A percentile compares a stretch with the other conserved stretches of the same genome.
phyloP scores from a whole-genome alignment of 2,888 invertebrate genomes.

The Epinotia bilunana region DNA sequence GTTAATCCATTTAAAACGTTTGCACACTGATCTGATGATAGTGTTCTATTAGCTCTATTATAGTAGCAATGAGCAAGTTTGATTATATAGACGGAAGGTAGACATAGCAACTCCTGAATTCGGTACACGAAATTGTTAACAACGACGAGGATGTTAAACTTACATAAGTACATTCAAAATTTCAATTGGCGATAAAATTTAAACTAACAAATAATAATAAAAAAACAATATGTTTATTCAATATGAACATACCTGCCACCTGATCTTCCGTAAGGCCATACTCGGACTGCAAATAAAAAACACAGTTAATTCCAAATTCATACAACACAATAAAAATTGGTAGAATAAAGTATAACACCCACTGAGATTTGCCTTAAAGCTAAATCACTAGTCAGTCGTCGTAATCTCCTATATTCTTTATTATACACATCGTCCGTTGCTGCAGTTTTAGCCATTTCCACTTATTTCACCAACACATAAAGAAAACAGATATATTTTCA shows the following conservation, averaged over 20 bases:
- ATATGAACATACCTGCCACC: conserved; percentile 88
- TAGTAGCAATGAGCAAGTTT: too few relatives aligned
- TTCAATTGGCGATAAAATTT: neutral
- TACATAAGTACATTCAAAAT: too few relatives aligned
- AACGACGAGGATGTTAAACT: too few relatives aligned
- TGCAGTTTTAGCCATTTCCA: conserved; percentile 62
- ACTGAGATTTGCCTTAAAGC: conserved; percentile 88
- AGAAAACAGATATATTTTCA: conserved; percentile 40
- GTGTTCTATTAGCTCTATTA: too few relatives aligned
- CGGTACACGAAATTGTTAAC: too few relatives aligned
- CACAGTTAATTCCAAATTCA: conserved; percentile 12
- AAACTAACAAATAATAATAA: too few relatives aligned
- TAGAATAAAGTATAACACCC: conserved; percentile 81
- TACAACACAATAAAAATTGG: conserved; percentile 21
- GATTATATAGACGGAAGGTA: too few relatives aligned
- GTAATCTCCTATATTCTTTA: conserved; percentile 87
- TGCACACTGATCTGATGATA: too few relatives aligned
- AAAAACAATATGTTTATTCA: neutral
- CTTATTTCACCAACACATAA: conserved; percentile 40
- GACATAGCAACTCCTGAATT: too few relatives aligned
- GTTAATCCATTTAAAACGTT: too few relatives aligned
- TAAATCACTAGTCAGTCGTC: conserved; percentile 87
- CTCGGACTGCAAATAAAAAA: conserved; percentile 87
- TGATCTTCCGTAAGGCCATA: conserved; percentile 95
- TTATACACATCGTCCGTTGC: conserved; percentile 83